Percentiles rank a stretch among this genome's conserved stretches.
Evolutionary conservation across 2,797 vertebrate species (phyloP).

Genomic region (Ataeniobius toweri): DNA sequence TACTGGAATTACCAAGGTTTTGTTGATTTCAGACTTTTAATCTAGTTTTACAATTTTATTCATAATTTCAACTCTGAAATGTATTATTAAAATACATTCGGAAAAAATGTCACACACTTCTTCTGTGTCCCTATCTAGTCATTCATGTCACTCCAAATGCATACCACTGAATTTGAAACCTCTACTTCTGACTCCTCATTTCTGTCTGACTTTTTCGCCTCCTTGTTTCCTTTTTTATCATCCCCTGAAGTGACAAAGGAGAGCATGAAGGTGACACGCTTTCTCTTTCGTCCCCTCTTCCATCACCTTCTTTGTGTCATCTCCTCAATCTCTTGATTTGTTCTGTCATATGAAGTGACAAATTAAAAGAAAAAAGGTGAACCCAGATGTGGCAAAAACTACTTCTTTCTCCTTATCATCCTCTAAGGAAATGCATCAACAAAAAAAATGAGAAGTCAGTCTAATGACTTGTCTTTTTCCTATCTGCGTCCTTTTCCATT

Average conservation of each 20-base stretch:
- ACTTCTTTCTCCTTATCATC: not conserved
- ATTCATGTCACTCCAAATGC: not conserved
- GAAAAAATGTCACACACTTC: not conserved
- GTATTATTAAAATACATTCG: not conserved
- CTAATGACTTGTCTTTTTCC: not conserved
- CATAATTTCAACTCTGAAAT: not conserved
- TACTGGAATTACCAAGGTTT: not conserved
- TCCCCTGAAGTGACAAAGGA: constrained; percentile 10
- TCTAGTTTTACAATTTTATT: not conserved
- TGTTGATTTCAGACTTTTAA: not conserved
- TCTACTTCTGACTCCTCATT: not conserved
- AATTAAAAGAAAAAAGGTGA: constrained; percentile 28
- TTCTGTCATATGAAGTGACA: constrained; percentile 31
- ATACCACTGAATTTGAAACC: not conserved
- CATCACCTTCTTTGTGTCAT: constrained; percentile 27
- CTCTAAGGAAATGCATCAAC: not conserved
- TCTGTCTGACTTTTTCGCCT: not conserved
- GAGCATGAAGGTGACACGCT: constrained; percentile 32
- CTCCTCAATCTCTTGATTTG: constrained; percentile 36
- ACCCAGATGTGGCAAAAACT: constrained; percentile 10
- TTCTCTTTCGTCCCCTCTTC: constrained; percentile 20
- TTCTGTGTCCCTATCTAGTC: not conserved
- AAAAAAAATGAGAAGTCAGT: not conserved
- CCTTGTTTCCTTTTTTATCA: not conserved
- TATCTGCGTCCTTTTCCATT: not conserved